Base-by-base conservation (phyloP, 1,140 invertebrate species). In the Drosophila kepulauana region DNA sequence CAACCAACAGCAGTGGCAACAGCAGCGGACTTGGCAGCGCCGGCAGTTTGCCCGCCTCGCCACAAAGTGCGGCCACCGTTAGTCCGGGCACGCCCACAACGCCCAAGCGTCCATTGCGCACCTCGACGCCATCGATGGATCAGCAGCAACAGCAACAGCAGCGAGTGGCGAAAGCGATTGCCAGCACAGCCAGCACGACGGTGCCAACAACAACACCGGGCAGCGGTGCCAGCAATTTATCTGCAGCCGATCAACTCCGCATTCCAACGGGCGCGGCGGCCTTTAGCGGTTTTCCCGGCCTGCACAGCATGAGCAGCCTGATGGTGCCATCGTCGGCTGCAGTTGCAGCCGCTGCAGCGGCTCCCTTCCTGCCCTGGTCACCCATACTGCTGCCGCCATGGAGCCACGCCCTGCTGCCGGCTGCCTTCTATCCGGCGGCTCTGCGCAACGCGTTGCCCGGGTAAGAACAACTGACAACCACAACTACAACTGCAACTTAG, bases 371-470 rank as follows among this genome's bases (percentile, higher is more conserved):
- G 82, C 93, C 94, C 38, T 94, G 94, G 94, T 94, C 93, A 68
- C 94, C 94, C 33, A 94, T 94, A 13, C 75, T 94, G 75, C 80
- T 94, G 85, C 94, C 94, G 57, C 94, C 94, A 7, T 94, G 94
- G 94, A 94, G 93, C 54, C 94, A 94, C 64, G 94, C 94, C 25
- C 93, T 94, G 51, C 81, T 94, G 43, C 94, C 94, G 58, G 91
- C 88, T 52, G 91, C 90, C 64, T 93, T 94, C 28, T 94, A 94
- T 91, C 94, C 94, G 79, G 94, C 94, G 62, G 94, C 94, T 62
- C 93, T 94, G 74, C 92, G 94, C 13, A 94, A 93, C 63, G 94
- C 94, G 75, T 93, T 94, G 78, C 94, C 94, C 6, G 94, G 94
- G 94, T 94, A 93, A 94, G 94, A 86, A 13, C 20, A 46, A 30